Evolutionary conservation across 2,113 vertebrate species (phyloP).

Genomic region (Triplophysa rosa): DNA sequence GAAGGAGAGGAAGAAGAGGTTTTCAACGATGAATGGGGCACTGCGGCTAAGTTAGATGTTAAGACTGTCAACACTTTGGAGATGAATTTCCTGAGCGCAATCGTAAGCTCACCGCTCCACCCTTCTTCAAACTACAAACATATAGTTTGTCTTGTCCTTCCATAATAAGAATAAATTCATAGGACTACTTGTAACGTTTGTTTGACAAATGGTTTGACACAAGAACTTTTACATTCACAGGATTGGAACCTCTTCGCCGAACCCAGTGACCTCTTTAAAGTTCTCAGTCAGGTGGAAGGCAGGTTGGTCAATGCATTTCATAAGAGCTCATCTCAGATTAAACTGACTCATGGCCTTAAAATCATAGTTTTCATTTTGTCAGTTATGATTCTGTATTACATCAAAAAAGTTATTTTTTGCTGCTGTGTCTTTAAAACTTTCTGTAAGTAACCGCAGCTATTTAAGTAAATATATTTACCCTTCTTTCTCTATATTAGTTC

Average conservation of each 20-base stretch:
- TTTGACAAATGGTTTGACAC: neutral
- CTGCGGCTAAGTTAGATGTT: conserved; percentile 91
- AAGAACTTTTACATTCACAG: neutral
- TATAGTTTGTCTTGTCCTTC: neutral
- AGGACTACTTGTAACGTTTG: neutral
- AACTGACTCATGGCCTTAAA: no score
- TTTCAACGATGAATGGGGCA: conserved; percentile 97
- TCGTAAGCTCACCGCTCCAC: conserved; percentile 74
- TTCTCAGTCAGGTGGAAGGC: conserved; percentile 46
- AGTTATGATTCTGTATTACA: no score
- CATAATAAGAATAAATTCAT: neutral
- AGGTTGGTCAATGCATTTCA: conserved; percentile 33
- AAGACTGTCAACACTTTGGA: conserved; percentile 93
- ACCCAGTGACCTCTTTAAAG: conserved; percentile 47
- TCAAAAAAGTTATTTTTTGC: no score
- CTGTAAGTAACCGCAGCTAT: no score
- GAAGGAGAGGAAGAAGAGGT: conserved; percentile 98
- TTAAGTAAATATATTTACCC: no score
- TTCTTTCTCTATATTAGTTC: no score
- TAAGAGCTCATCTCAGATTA: neutral
- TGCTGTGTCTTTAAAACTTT: no score
- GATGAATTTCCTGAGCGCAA: conserved; percentile 92
- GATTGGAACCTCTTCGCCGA: conserved; percentile 53
- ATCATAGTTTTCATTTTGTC: no score
- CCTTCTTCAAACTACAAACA: neutral